These are phyloP conservation scores for Crotalus viridis DNA, from an alignment of 2,113 vertebrate genomes.

Conservation along the genomic window DNA sequence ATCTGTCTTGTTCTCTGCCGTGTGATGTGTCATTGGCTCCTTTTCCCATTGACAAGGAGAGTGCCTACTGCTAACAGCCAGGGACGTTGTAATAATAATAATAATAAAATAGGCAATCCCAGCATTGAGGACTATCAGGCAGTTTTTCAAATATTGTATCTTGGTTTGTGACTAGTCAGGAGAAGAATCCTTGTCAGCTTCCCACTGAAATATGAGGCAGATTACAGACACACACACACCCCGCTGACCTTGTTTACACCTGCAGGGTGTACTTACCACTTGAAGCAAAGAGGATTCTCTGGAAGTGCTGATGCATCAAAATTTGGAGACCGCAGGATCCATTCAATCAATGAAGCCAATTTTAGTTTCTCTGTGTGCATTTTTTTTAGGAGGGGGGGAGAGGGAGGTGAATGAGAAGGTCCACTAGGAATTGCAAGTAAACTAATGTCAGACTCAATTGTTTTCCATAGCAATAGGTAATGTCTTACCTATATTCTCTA, in stretches of 20 bases:
- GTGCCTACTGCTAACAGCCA: background rate
- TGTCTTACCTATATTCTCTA: background rate
- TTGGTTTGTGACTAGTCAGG: constrained; percentile 17
- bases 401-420: background rate
- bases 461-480: fast-evolving
- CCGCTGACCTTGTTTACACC: constrained; percentile 18
- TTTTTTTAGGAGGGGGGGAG: background rate
- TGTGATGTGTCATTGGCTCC: background rate
- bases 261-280: constrained; percentile 8
- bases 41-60: background rate
- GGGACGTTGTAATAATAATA: background rate
- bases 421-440: no score
- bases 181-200: constrained; percentile 17
- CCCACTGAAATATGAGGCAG: background rate
- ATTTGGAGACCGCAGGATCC: background rate
- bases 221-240: background rate
- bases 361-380: background rate
- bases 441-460: background rate
- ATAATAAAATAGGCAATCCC: background rate
- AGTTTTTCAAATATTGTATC: constrained; percentile 20
- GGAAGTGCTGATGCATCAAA: background rate
- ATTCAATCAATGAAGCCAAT: background rate
- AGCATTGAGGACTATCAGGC: background rate
- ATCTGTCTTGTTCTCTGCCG: background rate
- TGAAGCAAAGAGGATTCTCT: background rate